These are phyloP conservation scores for Chascanopsetta lugubris DNA, from an alignment of 2,113 vertebrate species.

Conservation along the genomic window DNA sequence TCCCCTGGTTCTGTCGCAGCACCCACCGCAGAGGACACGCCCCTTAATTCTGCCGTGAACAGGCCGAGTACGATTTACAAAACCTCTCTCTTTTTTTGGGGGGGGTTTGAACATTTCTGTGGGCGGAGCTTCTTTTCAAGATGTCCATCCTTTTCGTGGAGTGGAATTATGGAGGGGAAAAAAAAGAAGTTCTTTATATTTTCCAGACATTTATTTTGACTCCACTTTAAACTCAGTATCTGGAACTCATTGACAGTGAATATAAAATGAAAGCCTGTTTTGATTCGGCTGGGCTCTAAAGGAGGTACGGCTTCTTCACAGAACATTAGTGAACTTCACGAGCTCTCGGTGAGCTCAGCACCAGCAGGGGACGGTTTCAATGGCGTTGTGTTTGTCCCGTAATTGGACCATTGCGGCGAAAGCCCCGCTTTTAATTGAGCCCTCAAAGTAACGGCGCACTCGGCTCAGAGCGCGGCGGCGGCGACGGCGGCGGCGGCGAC, in stretches of 20 bases:
- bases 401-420: slow-evolving; percentile 68
- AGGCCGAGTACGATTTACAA: too few species aligned
- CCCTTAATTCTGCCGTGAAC: too few species aligned
- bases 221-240: neutral
- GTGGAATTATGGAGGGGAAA: neutral
- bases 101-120: too few species aligned
- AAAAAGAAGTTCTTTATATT: neutral
- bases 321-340: slow-evolving; percentile 19
- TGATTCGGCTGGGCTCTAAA: too few species aligned
- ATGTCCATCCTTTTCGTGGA: neutral
- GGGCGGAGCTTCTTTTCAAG: neutral
- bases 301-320: neutral
- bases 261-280: slow-evolving; percentile 3
- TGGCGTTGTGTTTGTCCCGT: slow-evolving; percentile 65
- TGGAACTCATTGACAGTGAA: neutral
- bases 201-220: neutral
- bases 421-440: slow-evolving; percentile 66
- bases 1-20: too few species aligned
- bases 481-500: too few species aligned
- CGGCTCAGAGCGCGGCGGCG: slow-evolving; percentile 51
- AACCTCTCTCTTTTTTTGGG: too few species aligned
- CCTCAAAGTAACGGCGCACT: slow-evolving; percentile 64
- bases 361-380: slow-evolving; percentile 52
- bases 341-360: slow-evolving; percentile 26
- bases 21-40: too few species aligned